Percentiles rank a stretch among this genome's conserved stretches.
phyloP scores from a whole-genome alignment of 2,888 invertebrate genomes.

The Bugula neritina region DNA sequence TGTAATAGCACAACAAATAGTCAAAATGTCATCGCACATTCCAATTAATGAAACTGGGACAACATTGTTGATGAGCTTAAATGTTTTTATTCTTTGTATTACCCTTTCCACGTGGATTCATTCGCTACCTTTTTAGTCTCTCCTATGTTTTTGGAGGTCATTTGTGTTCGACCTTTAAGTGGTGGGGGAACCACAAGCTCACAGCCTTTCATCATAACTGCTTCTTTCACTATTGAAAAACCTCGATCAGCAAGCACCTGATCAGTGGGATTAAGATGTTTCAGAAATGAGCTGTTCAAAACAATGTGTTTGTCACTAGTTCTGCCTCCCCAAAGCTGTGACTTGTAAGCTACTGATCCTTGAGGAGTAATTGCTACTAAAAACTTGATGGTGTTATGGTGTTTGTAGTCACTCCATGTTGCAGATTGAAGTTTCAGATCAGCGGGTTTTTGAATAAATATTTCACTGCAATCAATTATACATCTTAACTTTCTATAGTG shows the following conservation, averaged over 20 bases:
- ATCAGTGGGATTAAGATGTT: conserved; percentile 29
- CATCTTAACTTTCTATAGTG: conserved; percentile 28
- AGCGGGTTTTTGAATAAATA: conserved; percentile 33
- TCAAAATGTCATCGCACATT: conserved; percentile 33
- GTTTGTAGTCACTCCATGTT: conserved; percentile 35
- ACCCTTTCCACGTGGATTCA: conserved; percentile 34
- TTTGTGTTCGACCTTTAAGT: conserved; percentile 27
- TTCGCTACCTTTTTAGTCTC: conserved; percentile 33
- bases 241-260: conserved; percentile 34
- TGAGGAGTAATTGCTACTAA: conserved; percentile 32
- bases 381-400: conserved; percentile 34
- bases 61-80: conserved; percentile 31
- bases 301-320: conserved; percentile 32
- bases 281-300: conserved; percentile 31
- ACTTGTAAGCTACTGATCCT: conserved; percentile 31
- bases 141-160: conserved; percentile 28
- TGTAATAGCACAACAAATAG: conserved; percentile 31
- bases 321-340: conserved; percentile 32
- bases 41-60: conserved; percentile 31
- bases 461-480: conserved; percentile 30
- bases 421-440: conserved; percentile 30
- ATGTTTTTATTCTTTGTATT: conserved; percentile 33
- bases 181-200: conserved; percentile 30
- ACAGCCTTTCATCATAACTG: conserved; percentile 29
- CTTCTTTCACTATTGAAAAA: conserved; percentile 32